A percentile compares a stretch with the other conserved stretches of the same genome.
Conservation (phyloP, 2,888 invertebrate species). For the Selenia dentaria region DNA sequence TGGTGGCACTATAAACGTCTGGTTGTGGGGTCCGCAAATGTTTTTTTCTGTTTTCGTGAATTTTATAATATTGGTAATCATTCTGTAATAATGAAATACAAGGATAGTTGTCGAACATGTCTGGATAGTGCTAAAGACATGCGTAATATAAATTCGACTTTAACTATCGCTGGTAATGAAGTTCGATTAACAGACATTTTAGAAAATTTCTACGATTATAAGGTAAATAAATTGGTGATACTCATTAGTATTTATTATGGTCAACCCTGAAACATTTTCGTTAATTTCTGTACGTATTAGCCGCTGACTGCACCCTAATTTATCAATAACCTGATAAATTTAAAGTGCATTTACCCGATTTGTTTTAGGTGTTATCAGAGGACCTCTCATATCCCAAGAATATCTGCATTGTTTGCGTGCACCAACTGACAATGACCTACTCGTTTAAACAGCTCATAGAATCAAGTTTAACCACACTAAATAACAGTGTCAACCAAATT, state of each 20-base stretch:
- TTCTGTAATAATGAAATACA: conserved; percentile 57
- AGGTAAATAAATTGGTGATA: conserved; percentile 46
- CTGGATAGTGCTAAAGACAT: conserved; percentile 63
- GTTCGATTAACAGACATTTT: conserved; percentile 67
- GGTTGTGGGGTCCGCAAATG: too few species aligned
- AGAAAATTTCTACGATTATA: conserved; percentile 65
- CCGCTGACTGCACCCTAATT: too few species aligned
- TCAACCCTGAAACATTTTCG: too few species aligned
- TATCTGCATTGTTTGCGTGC: conserved; percentile 73
- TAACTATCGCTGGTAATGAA: conserved; percentile 62
- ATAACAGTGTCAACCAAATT: conserved; percentile 42
- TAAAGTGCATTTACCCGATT: too few species aligned
- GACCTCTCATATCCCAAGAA: conserved; percentile 59
- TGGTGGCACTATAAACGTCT: too few species aligned
- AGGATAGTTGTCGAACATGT: conserved; percentile 69
- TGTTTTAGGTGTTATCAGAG: conserved; percentile 41
- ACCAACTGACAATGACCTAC: conserved; percentile 74
- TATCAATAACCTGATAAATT: too few species aligned
- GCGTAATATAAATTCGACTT: conserved; percentile 59
- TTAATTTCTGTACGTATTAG: too few species aligned
- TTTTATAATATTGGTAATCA: too few species aligned
- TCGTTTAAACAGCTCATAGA: conserved; percentile 75
- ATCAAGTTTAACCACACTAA: conserved; percentile 58
- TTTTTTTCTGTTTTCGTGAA: too few species aligned
- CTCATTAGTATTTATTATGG: too few species aligned